Conservation (phyloP, 1,140 invertebrate species). For the Xylocopa sonorina region DNA sequence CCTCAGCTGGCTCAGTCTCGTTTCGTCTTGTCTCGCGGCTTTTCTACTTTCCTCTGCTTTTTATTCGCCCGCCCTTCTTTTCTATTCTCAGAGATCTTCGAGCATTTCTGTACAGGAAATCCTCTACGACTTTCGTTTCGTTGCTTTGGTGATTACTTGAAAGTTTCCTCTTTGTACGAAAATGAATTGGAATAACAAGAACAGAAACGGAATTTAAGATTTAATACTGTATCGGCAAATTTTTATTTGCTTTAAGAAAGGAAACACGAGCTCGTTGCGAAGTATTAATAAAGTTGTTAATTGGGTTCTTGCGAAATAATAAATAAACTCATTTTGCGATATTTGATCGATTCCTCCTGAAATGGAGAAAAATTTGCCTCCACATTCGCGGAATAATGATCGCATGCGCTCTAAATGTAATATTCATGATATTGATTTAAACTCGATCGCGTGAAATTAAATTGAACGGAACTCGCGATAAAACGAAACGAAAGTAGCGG, state of each 20-base stretch:
- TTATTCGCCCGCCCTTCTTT: not conserved
- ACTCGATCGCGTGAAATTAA: not conserved
- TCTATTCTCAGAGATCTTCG: not conserved
- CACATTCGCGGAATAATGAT: not conserved
- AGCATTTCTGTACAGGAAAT: slow-evolving; percentile 15
- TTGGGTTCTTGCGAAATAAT: no score
- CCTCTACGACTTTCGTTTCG: not conserved
- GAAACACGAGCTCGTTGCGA: no score
- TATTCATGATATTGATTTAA: not conserved
- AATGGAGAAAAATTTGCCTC: no score
- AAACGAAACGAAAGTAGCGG: not conserved
- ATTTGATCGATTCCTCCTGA: no score
- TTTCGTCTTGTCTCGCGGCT: slow-evolving; percentile 32
- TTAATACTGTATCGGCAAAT: no score
- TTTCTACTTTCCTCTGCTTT: slow-evolving; percentile 30
- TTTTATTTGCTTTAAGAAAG: no score
- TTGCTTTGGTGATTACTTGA: no score
- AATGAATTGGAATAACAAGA: no score
- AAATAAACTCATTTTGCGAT: not conserved
- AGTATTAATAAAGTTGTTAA: no score
- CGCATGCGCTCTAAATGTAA: no score
- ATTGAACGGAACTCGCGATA: not conserved
- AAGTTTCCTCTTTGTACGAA: no score
- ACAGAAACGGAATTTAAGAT: no score
- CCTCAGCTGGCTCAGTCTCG: slow-evolving; percentile 52